These are phyloP conservation scores for Perdita meconis DNA, from an alignment of 2,888 invertebrate genomes.

Conservation along the genomic window DNA sequence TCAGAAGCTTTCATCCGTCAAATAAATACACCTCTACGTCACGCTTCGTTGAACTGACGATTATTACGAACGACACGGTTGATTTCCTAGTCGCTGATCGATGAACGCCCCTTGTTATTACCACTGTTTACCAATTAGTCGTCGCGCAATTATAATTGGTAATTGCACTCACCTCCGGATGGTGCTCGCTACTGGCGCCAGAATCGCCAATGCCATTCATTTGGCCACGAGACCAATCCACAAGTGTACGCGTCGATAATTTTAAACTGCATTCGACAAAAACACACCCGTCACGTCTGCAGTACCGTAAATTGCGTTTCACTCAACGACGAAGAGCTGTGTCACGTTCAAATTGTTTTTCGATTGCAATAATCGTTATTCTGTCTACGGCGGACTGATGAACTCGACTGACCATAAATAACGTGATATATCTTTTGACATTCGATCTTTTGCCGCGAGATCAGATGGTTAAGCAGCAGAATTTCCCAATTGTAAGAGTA, in stretches of 20 bases:
- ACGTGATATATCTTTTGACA: too few relatives aligned
- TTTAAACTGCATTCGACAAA: constrained; percentile 49
- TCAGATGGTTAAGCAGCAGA: too few relatives aligned
- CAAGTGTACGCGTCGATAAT: constrained; percentile 42
- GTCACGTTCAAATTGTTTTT: background rate
- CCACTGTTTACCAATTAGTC: constrained; percentile 68
- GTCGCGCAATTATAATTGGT: constrained; percentile 67
- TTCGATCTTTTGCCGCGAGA: too few relatives aligned
- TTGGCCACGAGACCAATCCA: constrained; percentile 23
- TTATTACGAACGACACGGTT: constrained; percentile 41
- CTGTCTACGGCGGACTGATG: too few relatives aligned
- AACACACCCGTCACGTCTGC: background rate
- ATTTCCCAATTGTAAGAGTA: too few relatives aligned
- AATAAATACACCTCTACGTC: constrained; percentile 20
- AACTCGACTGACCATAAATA: too few relatives aligned
- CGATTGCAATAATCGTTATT: background rate
- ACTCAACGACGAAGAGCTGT: background rate
- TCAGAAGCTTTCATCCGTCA: constrained; percentile 8
- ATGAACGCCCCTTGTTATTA: constrained; percentile 61
- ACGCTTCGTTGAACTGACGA: constrained; percentile 35
- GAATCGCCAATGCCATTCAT: constrained; percentile 31
- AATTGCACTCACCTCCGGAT: constrained; percentile 53
- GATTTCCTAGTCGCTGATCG: constrained; percentile 53
- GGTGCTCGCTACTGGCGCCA: constrained; percentile 9
- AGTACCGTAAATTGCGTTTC: constrained; percentile 10